Base-by-base conservation (phyloP, 1,140 invertebrate species). In the Chrysopa pallens region DNA sequence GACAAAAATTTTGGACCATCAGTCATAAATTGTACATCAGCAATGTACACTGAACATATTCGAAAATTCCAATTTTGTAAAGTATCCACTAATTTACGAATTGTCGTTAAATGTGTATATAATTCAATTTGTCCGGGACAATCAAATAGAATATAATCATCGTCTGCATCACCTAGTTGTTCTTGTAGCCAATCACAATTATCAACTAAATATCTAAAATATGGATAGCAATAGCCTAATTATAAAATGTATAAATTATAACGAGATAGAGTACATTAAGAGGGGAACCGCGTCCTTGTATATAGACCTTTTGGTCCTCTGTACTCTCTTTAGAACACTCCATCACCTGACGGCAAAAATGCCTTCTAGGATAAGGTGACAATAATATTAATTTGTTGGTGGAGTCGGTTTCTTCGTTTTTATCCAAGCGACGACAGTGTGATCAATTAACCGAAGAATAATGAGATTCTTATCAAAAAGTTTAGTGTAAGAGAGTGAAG, bases 121-220 rank as follows among this genome's bases (percentile, higher is more conserved):
- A 99, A 65, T 64, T 99, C 96, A 48, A 99, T 94, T 72, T 98
- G 95, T 5, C 95, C 94, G 8, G 95, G 94, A 62, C 93, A 97
- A 67, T 98, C 95, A 61, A 99, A 97, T n/a, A 99, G 64, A 40
- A 97, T 78, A 57, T 98, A 98, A 64, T 98, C 94, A 49, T 86
- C 79, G 46, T 87, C 80, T 2, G 75, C 70, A 42, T 84, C 78
- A 9, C 69, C 67, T 9, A 95, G 60, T 56, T 88, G 76, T 39
- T 92, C 84, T 52, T 84, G 73, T 6, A 98, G 60, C 92, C 92
- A 98, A 23, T 88, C 80, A 49, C 79, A 68, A 63, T 98, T 94
- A 59, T 93, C 79, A 38, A 92, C 57, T 6, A 98, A 66, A 54
- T 91, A 96, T 56, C 80, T 84, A 52, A n/a, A 41, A 48, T 23